A percentile compares a stretch with the other conserved stretches of the same genome.
Conservation (phyloP, 2,888 invertebrate species). For the Synanthedon myopaeformis region DNA sequence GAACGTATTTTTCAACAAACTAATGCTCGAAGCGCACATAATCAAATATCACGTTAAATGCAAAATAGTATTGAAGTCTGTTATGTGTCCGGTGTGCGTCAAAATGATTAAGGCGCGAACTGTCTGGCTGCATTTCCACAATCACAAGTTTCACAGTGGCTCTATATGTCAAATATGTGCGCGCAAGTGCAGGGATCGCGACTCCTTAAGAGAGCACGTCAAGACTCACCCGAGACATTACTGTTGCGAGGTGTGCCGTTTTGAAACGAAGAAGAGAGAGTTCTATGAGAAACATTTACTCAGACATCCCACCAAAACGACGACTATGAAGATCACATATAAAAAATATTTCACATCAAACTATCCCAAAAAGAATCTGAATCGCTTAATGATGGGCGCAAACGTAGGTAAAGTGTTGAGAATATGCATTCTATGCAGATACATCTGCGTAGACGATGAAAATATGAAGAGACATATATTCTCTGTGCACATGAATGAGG, state of each 20-base stretch:
- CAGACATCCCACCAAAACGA: conserved; percentile 10
- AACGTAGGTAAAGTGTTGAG: conserved; percentile 13
- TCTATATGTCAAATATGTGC: conserved; percentile 34
- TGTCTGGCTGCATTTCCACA: conserved; percentile 25
- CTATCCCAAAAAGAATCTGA: conserved; percentile 2
- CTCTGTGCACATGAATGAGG: conserved; percentile 12
- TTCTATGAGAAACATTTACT: conserved; percentile 19
- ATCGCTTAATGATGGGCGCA: conserved; percentile 18
- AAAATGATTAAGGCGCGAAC: conserved; percentile 5
- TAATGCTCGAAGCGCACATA: conserved; percentile 22
- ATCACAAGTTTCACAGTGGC: conserved; percentile 22
- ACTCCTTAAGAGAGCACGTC: conserved; percentile 17
- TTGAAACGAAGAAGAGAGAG: conserved; percentile 11
- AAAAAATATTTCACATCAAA: conserved; percentile 9
- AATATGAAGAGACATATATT: conserved; percentile 20
- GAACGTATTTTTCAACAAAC: conserved; percentile 40
- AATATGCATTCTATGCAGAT: conserved; percentile 36
- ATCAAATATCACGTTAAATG: conserved; percentile 8
- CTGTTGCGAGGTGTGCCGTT: conserved; percentile 26
- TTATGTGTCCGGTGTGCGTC: conserved; percentile 27
- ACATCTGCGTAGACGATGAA: conserved; percentile 17
- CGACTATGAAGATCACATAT: background rate
- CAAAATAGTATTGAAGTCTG: background rate
- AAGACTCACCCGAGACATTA: conserved; percentile 18
- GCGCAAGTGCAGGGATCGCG: conserved; percentile 7